Base-by-base conservation (phyloP, 2,113 vertebrate genomes). In the Heterochromis multidens region DNA sequence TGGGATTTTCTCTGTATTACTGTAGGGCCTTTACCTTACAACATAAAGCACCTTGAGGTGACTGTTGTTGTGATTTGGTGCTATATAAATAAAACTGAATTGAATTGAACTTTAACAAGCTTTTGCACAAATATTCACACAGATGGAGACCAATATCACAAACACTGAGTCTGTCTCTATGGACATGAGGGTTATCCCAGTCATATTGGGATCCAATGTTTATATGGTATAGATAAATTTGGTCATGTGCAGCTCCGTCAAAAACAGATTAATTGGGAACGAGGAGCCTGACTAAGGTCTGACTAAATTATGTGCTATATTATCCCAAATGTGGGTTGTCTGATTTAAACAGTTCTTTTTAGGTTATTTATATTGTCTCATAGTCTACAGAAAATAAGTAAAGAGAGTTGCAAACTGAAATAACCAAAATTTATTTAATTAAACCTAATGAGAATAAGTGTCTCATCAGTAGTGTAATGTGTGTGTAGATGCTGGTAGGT, bases 141-240 rank as follows among this genome's bases (percentile, higher is more conserved):
- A 35, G 4, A 35, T 35, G 33, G 33, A 35, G 33, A 4, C 4
- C 6, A 6, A n/a, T n/a, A n/a, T n/a, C n/a, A n/a, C n/a, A n/a
- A n/a, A n/a, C 31, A 62, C 17, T 4, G 19, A 40, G 9, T 11
- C 2, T 40, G 31, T 33, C 31, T 33, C 31, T 62, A 17, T 21
- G 33, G 60, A 0, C 11, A 13, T 21, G 17, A 35, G 31, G 13
- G 11, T 37, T 37, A 63, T 37, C 33, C 1, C 61, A 65, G 0
- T 61, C 59, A 33, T 33, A 6, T 17, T 3, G 2, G 59, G 10
- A 10, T 40, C 9, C 37, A 40, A 40, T 2, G 37, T 61, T 11
- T 33, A 17, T 11, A 33, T 6, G 31, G 61, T 37, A 23, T 65
- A 4, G 19, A 6, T 37, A 37, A 37, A 37, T 1, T 19, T 65